Evolutionary conservation across 1,140 invertebrate species (phyloP), one percentile per base, ranked within the genome.

Genomic region (Drosophila watanabei): DNA sequence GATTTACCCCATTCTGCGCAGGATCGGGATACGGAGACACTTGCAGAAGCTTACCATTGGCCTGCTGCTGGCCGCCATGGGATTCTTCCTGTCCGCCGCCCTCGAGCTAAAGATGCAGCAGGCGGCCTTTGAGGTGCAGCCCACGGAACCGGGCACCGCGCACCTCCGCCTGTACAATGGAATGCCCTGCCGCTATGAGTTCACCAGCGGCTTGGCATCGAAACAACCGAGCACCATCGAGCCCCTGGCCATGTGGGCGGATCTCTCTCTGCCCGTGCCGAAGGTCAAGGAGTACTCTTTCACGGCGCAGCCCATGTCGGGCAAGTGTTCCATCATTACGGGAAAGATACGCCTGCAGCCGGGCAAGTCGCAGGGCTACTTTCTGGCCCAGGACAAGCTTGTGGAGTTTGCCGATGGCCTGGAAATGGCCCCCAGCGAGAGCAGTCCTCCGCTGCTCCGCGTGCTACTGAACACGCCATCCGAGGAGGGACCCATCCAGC

Each of bases 51-150:
- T 99, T 73, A 95, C 95, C 0, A 68, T 92, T n/a, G 98, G 99
- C n/a, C 97, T 98, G 56, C 60, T 98, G 5, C 92, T 99, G 2
- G 97, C 97, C 10, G 96, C 96, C 1, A 11, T 96, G 6, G 95
- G 98, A 1, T 99, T 99, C 93, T 92, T 97, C 8, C 93, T 98
- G 24, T 98, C 98, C n/a, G 98, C 96, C 5, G 90, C 97, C 45
- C 94, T 99, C 1, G 97, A 99, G 94, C 79, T 98, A 9, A 92
- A 95, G 83, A 94, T 99, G 39, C 95, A 98, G 94, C 92, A 93
- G 60, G 95, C 95, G 0, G 95, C 96, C 78, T 95, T 96, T 0
- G 79, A 94, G 5, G 75, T 79, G 0, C n/a, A 16, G 1, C 81
- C 86, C 95, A 24, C 95, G 95, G 2, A 80, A 88, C 35, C n/a